Evolutionary conservation across 2,888 invertebrate genomes (phyloP).

Genomic region (Thera obeliscata): DNA sequence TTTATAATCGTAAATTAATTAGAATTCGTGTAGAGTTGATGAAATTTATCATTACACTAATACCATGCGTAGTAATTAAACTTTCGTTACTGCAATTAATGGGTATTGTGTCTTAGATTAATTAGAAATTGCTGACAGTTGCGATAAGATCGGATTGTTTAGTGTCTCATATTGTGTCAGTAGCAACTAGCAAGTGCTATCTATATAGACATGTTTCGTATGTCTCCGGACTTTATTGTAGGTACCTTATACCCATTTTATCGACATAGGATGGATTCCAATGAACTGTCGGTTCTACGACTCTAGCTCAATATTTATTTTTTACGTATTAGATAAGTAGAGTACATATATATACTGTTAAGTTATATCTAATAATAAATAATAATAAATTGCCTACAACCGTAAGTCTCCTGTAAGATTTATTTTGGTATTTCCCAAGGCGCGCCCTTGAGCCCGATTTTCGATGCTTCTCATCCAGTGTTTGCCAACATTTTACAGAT

Average conservation of each 20-base stretch:
- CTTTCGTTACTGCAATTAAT: slow-evolving; percentile 76
- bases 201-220: background rate
- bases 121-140: slow-evolving; percentile 73
- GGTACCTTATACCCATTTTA: too few species aligned
- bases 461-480: background rate
- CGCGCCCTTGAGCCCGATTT: background rate
- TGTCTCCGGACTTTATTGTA: background rate
- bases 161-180: slow-evolving; percentile 26
- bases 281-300: too few species aligned
- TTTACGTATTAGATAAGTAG: too few species aligned
- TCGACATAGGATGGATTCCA: too few species aligned
- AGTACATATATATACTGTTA: too few species aligned
- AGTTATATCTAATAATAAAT: too few species aligned
- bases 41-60: slow-evolving; percentile 56
- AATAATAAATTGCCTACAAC: too few species aligned
- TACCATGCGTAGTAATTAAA: slow-evolving; percentile 64
- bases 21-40: slow-evolving; percentile 58
- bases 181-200: slow-evolving; percentile 22
- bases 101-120: slow-evolving; percentile 68
- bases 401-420: background rate
- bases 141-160: slow-evolving; percentile 57
- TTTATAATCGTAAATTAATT: slow-evolving; percentile 51
- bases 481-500: background rate
- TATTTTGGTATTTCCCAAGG: background rate
- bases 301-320: too few species aligned